These are phyloP conservation scores for Natrix natrix DNA, from an alignment of 2,797 vertebrate species.

Conservation along the genomic window DNA sequence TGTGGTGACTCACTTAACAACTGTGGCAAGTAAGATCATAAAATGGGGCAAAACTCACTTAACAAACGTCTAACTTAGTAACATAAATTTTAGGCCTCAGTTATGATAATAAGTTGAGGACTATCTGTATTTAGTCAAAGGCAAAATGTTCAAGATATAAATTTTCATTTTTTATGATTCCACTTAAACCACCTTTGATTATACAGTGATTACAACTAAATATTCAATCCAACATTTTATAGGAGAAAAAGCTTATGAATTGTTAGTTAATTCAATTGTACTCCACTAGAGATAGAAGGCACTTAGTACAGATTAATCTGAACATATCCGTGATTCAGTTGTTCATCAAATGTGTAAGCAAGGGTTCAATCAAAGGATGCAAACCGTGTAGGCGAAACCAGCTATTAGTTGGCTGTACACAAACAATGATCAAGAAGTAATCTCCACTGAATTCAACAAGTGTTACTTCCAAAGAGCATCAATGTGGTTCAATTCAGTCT, in stretches of 20 bases:
- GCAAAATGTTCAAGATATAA: neutral
- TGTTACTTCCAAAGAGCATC: neutral
- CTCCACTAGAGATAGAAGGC: neutral
- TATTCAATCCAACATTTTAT: neutral
- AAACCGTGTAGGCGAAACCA: neutral
- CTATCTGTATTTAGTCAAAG: neutral
- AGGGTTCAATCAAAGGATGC: neutral
- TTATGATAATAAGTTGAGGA: no score
- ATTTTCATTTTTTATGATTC: neutral
- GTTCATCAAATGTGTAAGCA: neutral
- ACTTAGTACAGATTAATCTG: neutral
- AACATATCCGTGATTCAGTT: neutral
- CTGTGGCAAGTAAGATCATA: no score
- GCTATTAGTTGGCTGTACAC: neutral
- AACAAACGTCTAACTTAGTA: no score
- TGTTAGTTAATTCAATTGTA: neutral
- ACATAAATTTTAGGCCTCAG: no score
- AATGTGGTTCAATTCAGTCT: neutral
- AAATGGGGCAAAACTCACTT: no score
- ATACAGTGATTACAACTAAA: neutral
- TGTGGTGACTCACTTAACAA: no score
- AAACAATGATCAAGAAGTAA: neutral
- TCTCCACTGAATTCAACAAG: neutral
- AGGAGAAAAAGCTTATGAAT: neutral
- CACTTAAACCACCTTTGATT: neutral